Conservation (phyloP, 1,140 invertebrate genomes). For the Drosophila pseudoananassae region DNA sequence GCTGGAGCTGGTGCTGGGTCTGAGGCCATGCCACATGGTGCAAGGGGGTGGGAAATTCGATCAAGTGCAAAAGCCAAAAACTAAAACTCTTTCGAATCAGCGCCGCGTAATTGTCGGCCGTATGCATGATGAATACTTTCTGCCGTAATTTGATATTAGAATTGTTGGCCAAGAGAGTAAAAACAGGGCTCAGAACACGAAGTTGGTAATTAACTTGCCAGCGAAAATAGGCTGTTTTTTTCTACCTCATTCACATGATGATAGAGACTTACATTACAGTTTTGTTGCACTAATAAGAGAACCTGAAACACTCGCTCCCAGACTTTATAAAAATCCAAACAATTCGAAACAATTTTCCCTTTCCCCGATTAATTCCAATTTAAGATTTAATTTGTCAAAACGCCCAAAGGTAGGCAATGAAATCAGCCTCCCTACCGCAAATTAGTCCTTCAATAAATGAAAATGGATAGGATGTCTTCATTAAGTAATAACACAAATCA, state of each 20-base stretch:
- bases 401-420: too few species aligned
- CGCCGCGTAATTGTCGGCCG: slow-evolving; percentile 30
- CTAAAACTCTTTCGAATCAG: slow-evolving; percentile 49
- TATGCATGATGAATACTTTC: slow-evolving; percentile 42
- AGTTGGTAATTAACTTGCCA: slow-evolving; percentile 2
- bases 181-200: slow-evolving; percentile 16
- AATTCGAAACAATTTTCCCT: background rate
- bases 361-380: background rate
- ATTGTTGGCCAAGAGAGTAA: slow-evolving; percentile 27
- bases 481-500: slow-evolving; percentile 56
- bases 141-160: slow-evolving; percentile 43
- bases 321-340: too few species aligned
- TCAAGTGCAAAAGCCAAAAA: slow-evolving; percentile 53
- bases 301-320: background rate
- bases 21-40: background rate
- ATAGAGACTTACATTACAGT: background rate
- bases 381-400: background rate
- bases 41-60: slow-evolving; percentile 14
- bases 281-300: too few species aligned
- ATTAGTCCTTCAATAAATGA: background rate
- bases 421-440: too few species aligned
- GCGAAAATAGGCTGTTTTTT: slow-evolving; percentile 1
- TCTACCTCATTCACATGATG: slow-evolving; percentile 1
- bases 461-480: slow-evolving; percentile 23
- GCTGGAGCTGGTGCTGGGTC: too few species aligned